Evolutionary conservation across 2,113 vertebrate genomes (phyloP), one percentile per base, ranked within the genome.

Genomic region (Parus major): DNA sequence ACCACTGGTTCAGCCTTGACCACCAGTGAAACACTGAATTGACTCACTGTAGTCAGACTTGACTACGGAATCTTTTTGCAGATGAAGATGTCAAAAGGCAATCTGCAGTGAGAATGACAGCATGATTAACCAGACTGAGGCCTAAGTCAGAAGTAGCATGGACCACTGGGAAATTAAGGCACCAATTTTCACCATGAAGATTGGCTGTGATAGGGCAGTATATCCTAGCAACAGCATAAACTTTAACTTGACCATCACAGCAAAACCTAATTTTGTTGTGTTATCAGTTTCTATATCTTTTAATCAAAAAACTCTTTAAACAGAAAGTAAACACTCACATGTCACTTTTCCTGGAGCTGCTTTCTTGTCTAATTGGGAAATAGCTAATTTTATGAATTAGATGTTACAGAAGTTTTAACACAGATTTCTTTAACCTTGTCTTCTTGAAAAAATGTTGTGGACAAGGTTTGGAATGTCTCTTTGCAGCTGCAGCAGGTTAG

Each of bases 41-140:
- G 93, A 96, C 95, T 97, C 29, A 14, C 76, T 36, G 19, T 23
- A 82, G 87, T 71, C 70, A 96, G 91, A 39, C 72, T 91, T 91
- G 92, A 92, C 93, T 96, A 50, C 71, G 64, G 94, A 89, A 96
- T 96, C 82, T 94, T 93, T 96, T 95, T 96, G 96, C 89, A 96
- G 97, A 98, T 98, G 98, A 98, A 98, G 98, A 98, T 97, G 97
- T 98, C 98, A 98, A 97, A 98, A 98, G 97, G 96, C 97, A 97
- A 95, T 98, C 98, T 97, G 93, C 88, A 95, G 95, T 65, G 92
- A 97, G 97, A 98, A 97, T 97, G 98, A 98, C 98, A 98, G 98
- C 94, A 89, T 98, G 98, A 98, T 98, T 98, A 98, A 98, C 98
- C 97, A 98, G 97, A 97, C 97, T 97, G 97, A 98, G 97, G 93